These are phyloP conservation scores for Montifringilla adamsi DNA, from an alignment of 2,113 vertebrate species.

Conservation along the genomic window DNA sequence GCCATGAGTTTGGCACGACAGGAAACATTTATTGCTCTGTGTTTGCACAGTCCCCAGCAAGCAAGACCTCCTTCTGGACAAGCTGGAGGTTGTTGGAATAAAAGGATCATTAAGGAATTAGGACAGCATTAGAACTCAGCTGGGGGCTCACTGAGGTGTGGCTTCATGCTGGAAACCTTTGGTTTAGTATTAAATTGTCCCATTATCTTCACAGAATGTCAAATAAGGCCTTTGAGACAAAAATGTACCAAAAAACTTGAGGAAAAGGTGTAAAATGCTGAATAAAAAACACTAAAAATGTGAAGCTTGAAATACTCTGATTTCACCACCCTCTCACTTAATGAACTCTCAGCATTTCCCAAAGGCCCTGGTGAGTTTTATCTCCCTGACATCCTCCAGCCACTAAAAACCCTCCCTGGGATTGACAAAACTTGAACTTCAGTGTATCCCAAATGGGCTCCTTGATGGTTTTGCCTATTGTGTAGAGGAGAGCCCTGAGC, in stretches of 20 bases:
- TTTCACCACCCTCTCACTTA: background rate
- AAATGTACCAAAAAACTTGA: background rate
- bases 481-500: background rate
- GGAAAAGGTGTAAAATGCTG: background rate
- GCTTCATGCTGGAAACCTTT: background rate
- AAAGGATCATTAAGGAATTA: background rate
- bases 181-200: background rate
- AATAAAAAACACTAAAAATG: background rate
- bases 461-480: background rate
- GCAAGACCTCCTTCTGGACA: background rate
- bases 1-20: background rate
- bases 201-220: background rate
- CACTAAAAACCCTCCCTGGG: background rate
- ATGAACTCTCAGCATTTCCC: background rate
- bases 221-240: background rate
- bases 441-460: background rate
- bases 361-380: background rate
- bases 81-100: background rate
- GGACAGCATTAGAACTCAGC: background rate
- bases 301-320: background rate
- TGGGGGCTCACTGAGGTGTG: background rate
- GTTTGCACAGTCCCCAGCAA: background rate
- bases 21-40: background rate
- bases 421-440: background rate
- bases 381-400: background rate